phyloP scores from a whole-genome alignment of 2,113 vertebrate species.

The Lutjanus erythropterus region DNA sequence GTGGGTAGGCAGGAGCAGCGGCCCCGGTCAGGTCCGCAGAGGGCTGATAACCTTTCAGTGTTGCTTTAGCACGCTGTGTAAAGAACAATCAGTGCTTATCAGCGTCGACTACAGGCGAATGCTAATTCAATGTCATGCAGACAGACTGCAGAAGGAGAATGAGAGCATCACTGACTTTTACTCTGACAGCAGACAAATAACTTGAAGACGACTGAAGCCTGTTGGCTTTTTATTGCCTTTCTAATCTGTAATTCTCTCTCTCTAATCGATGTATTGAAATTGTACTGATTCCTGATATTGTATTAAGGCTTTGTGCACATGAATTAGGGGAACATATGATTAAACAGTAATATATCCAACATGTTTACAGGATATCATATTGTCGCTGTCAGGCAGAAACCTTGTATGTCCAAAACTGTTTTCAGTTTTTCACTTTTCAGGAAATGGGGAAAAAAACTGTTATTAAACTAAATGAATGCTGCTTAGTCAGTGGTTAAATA shows the following conservation, averaged over 20 bases:
- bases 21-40: conserved; percentile 74
- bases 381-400: too few species aligned
- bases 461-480: too few species aligned
- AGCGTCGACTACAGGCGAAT: conserved; percentile 68
- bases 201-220: conserved; percentile 15
- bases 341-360: neutral
- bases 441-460: too few species aligned
- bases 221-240: conserved; percentile 36
- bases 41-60: conserved; percentile 80
- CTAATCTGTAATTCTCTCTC: conserved; percentile 33
- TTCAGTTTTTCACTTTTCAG: too few species aligned
- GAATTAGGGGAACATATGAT: neutral
- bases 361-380: neutral
- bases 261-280: conserved; percentile 31
- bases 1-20: conserved; percentile 55
- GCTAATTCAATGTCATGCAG: conserved; percentile 75
- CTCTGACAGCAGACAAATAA: conserved; percentile 48
- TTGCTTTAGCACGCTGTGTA: conserved; percentile 71
- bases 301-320: neutral
- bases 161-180: conserved; percentile 24
- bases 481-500: too few species aligned
- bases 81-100: conserved; percentile 84
- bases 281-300: neutral
- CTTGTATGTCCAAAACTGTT: too few species aligned
- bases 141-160: conserved; percentile 47